A percentile compares a stretch with the other conserved stretches of the same genome.
phyloP scores from a whole-genome alignment of 2,113 vertebrate species.

The Mesoclemmys tuberculata region DNA sequence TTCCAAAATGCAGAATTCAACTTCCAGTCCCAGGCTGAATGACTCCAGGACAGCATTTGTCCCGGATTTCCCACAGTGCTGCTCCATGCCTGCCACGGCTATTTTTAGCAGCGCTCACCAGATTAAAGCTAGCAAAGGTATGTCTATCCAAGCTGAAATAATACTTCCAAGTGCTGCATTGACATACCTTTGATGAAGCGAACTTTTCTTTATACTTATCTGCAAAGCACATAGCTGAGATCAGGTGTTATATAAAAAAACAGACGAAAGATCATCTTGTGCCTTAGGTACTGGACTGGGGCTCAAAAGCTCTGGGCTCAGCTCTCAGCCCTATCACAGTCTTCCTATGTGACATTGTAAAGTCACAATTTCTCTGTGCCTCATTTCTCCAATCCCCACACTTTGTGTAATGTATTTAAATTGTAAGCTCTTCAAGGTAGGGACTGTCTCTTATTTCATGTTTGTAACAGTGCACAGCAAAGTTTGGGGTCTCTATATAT shows the following conservation, averaged over 20 bases:
- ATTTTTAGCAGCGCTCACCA: no score
- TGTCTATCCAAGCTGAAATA: no score
- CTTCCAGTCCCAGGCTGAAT: no score
- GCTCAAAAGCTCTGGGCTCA: not conserved
- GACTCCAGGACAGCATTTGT: no score
- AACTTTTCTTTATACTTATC: no score
- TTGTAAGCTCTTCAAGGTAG: not conserved
- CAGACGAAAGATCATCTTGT: not conserved
- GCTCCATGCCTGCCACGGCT: no score
- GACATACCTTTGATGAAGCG: no score
- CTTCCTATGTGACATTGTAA: not conserved
- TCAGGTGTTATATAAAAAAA: not conserved
- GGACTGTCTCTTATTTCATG: not conserved
- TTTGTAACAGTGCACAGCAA: not conserved
- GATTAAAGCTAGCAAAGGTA: no score
- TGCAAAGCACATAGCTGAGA: no score
- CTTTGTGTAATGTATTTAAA: not conserved
- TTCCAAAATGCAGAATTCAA: no score
- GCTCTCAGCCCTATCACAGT: not conserved
- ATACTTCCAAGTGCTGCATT: no score
- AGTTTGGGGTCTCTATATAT: not conserved
- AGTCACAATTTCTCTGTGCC: not conserved
- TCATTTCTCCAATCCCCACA: not conserved
- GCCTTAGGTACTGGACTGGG: not conserved
- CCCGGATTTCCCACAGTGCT: no score